phyloP scores from a whole-genome alignment of 37 sponge, comb jelly and placozoan species.

The Amphimedon queenslandica region DNA sequence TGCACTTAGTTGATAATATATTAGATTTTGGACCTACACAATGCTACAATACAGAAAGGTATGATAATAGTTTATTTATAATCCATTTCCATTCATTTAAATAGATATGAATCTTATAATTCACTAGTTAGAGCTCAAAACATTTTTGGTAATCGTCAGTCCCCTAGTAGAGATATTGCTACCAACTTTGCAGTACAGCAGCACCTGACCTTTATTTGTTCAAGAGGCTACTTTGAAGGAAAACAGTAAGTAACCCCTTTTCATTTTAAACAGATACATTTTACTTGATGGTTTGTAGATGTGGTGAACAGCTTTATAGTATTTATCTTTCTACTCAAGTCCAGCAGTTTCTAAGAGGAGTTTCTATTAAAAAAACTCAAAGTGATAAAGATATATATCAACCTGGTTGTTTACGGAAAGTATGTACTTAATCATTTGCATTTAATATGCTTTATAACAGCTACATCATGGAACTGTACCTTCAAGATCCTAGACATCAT shows the following conservation, averaged over 20 bases:
- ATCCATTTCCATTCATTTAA: no score
- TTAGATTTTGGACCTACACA: no score
- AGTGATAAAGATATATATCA: background rate
- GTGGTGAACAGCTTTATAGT: background rate
- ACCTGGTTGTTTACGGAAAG: background rate
- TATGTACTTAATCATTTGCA: background rate
- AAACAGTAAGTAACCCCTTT: background rate
- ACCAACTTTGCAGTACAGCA: constrained; percentile 12
- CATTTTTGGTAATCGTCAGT: constrained; percentile 32
- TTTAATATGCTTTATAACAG: background rate
- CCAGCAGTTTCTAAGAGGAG: background rate
- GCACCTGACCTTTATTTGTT: constrained; percentile 3
- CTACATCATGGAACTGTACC: background rate
- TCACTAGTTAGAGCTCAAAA: constrained; percentile 25
- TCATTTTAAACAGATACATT: background rate
- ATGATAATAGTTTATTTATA: no score
- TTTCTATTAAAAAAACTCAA: background rate
- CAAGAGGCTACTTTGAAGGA: constrained; percentile 1
- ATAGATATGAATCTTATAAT: no score
- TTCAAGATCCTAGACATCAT: background rate
- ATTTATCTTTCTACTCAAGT: background rate
- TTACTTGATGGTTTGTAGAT: background rate
- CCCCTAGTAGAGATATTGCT: constrained; percentile 51
- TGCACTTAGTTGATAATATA: no score
- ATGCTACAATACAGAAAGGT: no score